phyloP scores from a whole-genome alignment of 2,797 vertebrate species.

The Balearica regulorum region DNA sequence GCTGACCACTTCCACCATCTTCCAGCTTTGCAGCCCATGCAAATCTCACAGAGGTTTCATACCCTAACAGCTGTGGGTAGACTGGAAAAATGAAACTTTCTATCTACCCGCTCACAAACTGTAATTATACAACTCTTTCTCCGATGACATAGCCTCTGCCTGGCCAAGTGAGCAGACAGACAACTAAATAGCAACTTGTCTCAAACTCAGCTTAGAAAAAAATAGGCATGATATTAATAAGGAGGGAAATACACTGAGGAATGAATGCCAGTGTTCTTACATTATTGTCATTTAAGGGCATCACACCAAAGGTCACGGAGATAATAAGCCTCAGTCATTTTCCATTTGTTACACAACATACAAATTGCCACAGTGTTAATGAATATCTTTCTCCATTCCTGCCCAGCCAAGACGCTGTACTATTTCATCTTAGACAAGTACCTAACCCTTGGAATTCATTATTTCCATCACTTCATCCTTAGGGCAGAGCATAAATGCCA shows the following conservation, averaged over 20 bases:
- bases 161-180: neutral
- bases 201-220: neutral
- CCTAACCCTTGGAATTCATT: conserved; percentile 36
- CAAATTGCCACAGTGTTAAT: conserved; percentile 16
- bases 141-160: neutral
- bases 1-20: neutral
- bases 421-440: conserved; percentile 28
- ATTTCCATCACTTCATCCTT: conserved; percentile 43
- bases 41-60: neutral
- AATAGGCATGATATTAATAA: conserved; percentile 21
- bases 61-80: neutral
- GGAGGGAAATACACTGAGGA: conserved; percentile 7
- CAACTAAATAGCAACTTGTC: conserved; percentile 10
- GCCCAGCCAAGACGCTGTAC: neutral
- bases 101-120: neutral
- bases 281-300: conserved; percentile 54
- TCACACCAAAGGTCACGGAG: conserved; percentile 23
- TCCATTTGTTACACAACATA: conserved; percentile 56
- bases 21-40: neutral
- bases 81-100: neutral
- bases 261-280: conserved; percentile 23
- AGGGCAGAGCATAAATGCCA: conserved; percentile 22
- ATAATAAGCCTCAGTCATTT: conserved; percentile 52
- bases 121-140: conserved; percentile 12
- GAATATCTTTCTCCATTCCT: conserved; percentile 9